These are phyloP conservation scores for Clanis bilineata DNA, from an alignment of 2,888 invertebrate species.

Conservation along the genomic window DNA sequence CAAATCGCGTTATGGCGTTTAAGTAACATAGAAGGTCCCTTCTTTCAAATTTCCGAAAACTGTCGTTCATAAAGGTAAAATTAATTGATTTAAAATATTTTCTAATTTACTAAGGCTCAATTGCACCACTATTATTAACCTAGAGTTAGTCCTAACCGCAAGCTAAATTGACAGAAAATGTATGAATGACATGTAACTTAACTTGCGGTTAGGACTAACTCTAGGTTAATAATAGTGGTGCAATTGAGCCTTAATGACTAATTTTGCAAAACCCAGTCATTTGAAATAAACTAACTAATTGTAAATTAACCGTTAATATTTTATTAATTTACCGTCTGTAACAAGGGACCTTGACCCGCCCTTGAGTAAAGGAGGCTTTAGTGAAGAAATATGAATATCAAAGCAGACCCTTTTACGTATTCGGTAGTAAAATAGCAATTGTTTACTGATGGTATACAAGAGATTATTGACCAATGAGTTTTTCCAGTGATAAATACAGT, in stretches of 20 bases:
- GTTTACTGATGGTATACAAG: background rate
- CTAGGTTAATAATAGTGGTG: no score
- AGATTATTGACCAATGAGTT: background rate
- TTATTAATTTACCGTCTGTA: background rate
- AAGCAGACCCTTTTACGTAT: background rate
- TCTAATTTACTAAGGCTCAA: no score
- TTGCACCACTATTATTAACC: no score
- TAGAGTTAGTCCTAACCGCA: no score
- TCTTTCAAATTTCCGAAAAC: no score
- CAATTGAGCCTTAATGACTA: background rate
- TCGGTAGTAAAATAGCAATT: background rate
- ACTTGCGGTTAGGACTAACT: no score
- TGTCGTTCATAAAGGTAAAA: no score
- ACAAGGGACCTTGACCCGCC: background rate
- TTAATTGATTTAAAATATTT: background rate
- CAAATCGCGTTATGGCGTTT: no score
- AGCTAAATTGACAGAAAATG: no score
- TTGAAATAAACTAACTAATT: background rate
- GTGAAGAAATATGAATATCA: background rate
- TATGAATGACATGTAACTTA: no score
- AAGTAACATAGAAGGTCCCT: no score
- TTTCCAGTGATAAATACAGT: no score
- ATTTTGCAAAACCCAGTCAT: background rate
- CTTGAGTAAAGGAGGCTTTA: background rate
- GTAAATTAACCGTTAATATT: background rate